Conservation (phyloP, 1,140 invertebrate genomes). For the Physella acuta region DNA sequence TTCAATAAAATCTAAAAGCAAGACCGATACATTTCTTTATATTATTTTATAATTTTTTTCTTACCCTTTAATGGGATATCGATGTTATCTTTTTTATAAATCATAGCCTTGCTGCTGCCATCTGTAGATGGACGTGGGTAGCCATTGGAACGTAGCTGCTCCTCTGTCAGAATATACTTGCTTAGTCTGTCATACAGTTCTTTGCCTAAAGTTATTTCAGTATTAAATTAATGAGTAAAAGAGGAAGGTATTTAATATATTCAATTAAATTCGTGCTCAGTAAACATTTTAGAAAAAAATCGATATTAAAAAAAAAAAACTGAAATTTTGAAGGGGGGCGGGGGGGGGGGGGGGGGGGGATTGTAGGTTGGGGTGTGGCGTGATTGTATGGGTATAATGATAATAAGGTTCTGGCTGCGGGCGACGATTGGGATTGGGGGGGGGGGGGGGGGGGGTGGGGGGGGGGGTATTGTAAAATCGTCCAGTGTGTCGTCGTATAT, state of each 20-base stretch:
- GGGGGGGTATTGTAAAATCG: not conserved
- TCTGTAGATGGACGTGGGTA: constrained; percentile 70
- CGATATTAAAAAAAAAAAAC: too few species aligned
- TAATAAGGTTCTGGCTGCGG: not conserved
- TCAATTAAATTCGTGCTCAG: too few species aligned
- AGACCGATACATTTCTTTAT: too few species aligned
- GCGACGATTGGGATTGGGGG: too few species aligned
- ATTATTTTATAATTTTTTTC: too few species aligned
- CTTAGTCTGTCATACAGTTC: constrained; percentile 62
- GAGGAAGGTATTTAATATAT: too few species aligned
- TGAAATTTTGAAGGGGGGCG: too few species aligned
- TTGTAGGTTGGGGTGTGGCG: constrained; percentile 24
- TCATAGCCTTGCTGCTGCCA: constrained; percentile 27
- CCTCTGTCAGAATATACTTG: constrained; percentile 71
- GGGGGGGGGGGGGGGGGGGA: not conserved
- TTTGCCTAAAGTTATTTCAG: constrained; percentile 50
- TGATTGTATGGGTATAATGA: not conserved
- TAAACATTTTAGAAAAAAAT: too few species aligned
- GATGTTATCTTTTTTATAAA: constrained; percentile 10
- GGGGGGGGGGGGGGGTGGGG: too few species aligned
- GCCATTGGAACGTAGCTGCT: constrained; percentile 80
- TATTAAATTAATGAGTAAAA: too few species aligned
- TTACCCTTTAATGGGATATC: constrained; percentile 29
- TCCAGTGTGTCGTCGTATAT: too few species aligned
- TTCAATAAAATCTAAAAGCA: too few species aligned